Evolutionary conservation across 2,797 vertebrate species (phyloP).

Genomic region (Lacerta viridis): DNA sequence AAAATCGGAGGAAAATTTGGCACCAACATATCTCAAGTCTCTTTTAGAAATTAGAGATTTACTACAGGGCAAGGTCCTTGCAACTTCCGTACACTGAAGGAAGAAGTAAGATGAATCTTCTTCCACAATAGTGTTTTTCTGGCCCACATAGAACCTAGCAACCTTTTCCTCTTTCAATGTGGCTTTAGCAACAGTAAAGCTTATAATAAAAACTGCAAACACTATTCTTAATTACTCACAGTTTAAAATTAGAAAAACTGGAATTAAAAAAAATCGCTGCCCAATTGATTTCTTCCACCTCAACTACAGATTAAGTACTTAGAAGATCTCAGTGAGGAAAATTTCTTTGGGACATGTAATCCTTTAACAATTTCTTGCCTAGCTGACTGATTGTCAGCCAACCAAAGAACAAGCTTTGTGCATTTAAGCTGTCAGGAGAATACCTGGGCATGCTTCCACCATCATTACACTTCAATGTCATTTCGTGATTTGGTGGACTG

Average conservation of each 20-base stretch:
- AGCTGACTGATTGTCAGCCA: conserved; percentile 60
- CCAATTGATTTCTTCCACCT: conserved; percentile 1
- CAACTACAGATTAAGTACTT: conserved; percentile 30
- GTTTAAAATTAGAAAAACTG: not conserved
- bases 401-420: conserved; percentile 64
- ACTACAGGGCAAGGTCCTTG: no score
- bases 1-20: not conserved
- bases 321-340: conserved; percentile 36
- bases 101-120: no score
- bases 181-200: not conserved
- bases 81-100: not conserved
- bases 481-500: not conserved
- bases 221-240: not conserved
- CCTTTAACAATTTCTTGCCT: conserved; percentile 29
- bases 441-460: conserved; percentile 38
- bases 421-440: conserved; percentile 54
- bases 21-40: not conserved
- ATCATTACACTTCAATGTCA: conserved; percentile 54
- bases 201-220: not conserved
- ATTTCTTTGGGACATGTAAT: conserved; percentile 29
- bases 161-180: not conserved
- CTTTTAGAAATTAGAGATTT: not conserved
- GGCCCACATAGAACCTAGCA: not conserved
- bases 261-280: not conserved
- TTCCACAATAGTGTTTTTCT: not conserved